These are phyloP conservation scores for Cyanoliseus patagonus DNA, from an alignment of 2,113 vertebrate genomes.

Conservation along the genomic window DNA sequence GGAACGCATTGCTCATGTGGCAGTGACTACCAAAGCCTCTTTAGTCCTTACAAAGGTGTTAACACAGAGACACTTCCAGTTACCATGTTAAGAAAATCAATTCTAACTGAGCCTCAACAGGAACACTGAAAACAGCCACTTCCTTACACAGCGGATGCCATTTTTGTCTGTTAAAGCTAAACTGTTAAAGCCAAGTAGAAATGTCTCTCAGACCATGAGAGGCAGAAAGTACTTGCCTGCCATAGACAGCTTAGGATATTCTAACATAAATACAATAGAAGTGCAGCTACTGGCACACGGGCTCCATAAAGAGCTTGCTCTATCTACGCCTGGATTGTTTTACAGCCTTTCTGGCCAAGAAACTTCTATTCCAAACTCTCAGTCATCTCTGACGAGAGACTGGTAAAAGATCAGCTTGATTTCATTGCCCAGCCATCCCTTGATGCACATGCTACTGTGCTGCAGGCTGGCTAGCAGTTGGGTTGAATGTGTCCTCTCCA, in stretches of 20 bases:
- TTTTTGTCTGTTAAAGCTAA: not conserved
- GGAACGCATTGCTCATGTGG: fast-evolving
- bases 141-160: not conserved
- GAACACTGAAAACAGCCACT: not conserved
- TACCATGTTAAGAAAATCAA: not conserved
- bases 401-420: not conserved
- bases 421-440: not conserved
- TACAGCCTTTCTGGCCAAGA: not conserved
- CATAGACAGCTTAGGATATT: not conserved
- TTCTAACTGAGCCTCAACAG: not conserved
- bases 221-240: not conserved
- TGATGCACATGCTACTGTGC: not conserved
- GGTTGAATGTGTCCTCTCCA: fast-evolving
- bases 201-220: fast-evolving
- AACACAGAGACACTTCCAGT: not conserved
- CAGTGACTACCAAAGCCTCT: not conserved
- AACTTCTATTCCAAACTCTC: not conserved
- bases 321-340: not conserved
- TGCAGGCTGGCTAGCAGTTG: not conserved
- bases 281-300: not conserved
- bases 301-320: not conserved
- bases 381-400: not conserved
- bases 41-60: not conserved
- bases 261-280: not conserved
- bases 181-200: not conserved